Conservation (phyloP, 2,797 vertebrate species). For the Paedocypris micromegethes region DNA sequence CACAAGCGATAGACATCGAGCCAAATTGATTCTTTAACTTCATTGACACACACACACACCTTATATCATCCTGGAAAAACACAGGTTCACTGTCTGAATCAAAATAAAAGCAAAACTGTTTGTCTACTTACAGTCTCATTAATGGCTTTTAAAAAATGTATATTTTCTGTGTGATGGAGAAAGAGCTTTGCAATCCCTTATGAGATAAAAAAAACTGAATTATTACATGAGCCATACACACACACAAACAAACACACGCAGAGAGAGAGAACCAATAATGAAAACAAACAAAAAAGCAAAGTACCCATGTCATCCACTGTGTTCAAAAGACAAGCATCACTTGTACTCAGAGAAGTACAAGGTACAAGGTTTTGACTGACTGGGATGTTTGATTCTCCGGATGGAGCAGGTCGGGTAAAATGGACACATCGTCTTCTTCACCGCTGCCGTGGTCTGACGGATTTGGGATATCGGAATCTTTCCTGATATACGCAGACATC, state of each 20-base stretch:
- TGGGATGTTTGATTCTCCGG: background rate
- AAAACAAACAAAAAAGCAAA: too few species aligned
- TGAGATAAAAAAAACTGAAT: conserved; percentile 17
- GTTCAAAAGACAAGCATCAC: conserved; percentile 61
- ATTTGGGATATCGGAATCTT: conserved; percentile 21
- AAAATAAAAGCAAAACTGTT: background rate
- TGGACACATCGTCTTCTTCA: conserved; percentile 14
- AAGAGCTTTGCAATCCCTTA: conserved; percentile 78
- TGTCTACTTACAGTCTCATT: conserved; percentile 72
- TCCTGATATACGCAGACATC: conserved; percentile 4
- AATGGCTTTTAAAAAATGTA: conserved; percentile 71
- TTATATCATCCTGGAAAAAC: conserved; percentile 73
- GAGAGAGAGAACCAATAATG: too few species aligned
- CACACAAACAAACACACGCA: background rate
- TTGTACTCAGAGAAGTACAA: conserved; percentile 59
- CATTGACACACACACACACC: conserved; percentile 36
- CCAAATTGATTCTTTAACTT: conserved; percentile 69
- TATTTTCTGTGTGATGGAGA: conserved; percentile 61
- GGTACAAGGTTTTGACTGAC: conserved; percentile 39
- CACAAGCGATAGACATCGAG: conserved; percentile 82
- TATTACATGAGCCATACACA: too few species aligned
- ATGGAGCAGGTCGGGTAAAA: background rate
- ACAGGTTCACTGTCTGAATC: background rate
- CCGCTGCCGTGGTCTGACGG: conserved; percentile 22
- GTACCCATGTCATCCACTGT: conserved; percentile 86